phyloP scores from a whole-genome alignment of 2,888 invertebrate genomes.

The Leptinotarsa juncta region DNA sequence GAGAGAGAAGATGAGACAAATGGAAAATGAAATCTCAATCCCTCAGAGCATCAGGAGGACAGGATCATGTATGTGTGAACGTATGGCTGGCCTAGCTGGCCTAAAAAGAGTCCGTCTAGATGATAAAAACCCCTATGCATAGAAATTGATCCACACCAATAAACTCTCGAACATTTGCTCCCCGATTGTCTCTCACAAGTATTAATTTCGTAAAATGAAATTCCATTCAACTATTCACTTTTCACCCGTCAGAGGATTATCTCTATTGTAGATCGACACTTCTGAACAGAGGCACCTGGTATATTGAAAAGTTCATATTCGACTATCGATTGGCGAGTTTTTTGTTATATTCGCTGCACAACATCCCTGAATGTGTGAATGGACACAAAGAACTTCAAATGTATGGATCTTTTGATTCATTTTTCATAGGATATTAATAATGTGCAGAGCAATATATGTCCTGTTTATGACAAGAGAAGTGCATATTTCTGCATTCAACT shows the following conservation, averaged over 20 bases:
- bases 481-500: conserved; percentile 66
- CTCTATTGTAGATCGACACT: conserved; percentile 13
- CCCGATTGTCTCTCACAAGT: not conserved
- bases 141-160: not conserved
- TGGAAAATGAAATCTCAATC: too few relatives aligned
- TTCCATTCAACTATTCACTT: conserved; percentile 6
- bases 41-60: too few relatives aligned
- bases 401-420: conserved; percentile 62
- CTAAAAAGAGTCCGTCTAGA: not conserved
- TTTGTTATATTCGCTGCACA: conserved; percentile 34
- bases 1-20: too few relatives aligned
- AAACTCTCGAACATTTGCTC: too few relatives aligned
- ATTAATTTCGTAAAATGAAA: conserved; percentile 15
- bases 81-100: too few relatives aligned
- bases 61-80: too few relatives aligned
- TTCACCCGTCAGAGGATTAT: conserved; percentile 7
- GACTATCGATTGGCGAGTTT: conserved; percentile 33
- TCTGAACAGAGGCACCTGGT: conserved; percentile 17
- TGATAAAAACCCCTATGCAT: not conserved
- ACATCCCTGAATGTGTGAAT: conserved; percentile 27
- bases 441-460: conserved; percentile 65
- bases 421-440: conserved; percentile 66
- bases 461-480: conserved; percentile 65
- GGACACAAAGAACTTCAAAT: conserved; percentile 41
- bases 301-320: conserved; percentile 24